Base-by-base conservation (phyloP, 2,113 vertebrate species). In the Caretta caretta region DNA sequence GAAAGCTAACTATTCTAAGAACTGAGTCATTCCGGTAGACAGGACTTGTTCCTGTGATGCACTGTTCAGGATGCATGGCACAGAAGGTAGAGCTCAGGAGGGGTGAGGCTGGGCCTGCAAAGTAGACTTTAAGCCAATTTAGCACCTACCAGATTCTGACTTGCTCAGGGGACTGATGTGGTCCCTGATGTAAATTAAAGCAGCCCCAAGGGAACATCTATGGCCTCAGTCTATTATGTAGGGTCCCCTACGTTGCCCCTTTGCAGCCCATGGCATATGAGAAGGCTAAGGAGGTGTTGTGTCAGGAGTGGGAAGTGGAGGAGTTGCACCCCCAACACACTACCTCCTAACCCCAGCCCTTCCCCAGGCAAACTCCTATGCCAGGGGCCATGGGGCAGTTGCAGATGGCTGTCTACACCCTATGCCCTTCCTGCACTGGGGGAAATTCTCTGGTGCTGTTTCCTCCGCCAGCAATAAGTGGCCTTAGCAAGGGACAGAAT, bases 341-440 rank as follows among this genome's bases (percentile, higher is more conserved):
- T 79, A 0, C 1, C 24, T 10, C 22, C 42, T 10, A 20, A 4
- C 79, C 49, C 51, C 19, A 56, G 14, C 3, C 0, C 17, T 6
- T 27, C 31, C 49, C 14, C 2, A 0, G 13, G 4, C 20, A 48
- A n/a, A 84, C 19, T 48, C 0, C 0, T 19, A 13, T 13, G 25
- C 31, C 69, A 87, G 72, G 13, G 59, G 10, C 72, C 48, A 8
- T 2, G 6, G 31, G 0, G 19, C 10, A 4, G 25, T 20, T 54
- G 5, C 29, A 62, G 42, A 62, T 46, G 46, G 11, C 90, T 9
- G n/a, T 16, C 10, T 17, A 38, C 24, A 25, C 4, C 10, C 9
- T 38, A 25, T 51, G 49, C 29, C 53, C 29, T 13, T 11, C 56
- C 35, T n/a, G 35, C 42, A 31, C 2, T 13, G 2, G 0, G 1